Conservation (phyloP, 37 sponge, comb jelly and placozoan genomes). For the Crambe crambe region DNA sequence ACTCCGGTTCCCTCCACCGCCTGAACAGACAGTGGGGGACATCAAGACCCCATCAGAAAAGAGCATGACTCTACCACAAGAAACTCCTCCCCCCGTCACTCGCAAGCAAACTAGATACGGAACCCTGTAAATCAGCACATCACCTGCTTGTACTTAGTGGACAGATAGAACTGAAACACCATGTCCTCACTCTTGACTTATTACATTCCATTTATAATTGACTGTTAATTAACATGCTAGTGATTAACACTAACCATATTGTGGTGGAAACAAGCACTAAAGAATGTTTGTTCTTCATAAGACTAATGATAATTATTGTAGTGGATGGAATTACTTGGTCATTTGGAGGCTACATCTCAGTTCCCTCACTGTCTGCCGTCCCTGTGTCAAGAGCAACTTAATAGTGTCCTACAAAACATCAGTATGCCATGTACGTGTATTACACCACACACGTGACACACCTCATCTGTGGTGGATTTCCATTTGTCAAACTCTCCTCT, state of each 20-base stretch:
- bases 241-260: no score
- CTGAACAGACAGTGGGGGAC: neutral
- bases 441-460: neutral
- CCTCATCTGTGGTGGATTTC: conserved; percentile 48
- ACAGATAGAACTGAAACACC: no score
- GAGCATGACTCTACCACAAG: no score
- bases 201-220: no score
- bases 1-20: conserved; percentile 39
- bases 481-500: conserved; percentile 59
- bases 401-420: neutral
- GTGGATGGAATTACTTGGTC: conserved; percentile 41
- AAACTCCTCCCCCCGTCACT: neutral
- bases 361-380: conserved; percentile 37
- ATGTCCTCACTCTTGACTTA: no score
- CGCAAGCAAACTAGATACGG: neutral
- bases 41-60: no score
- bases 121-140: neutral
- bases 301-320: no score
- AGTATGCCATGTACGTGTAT: neutral
- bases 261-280: no score
- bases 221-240: no score
- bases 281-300: no score
- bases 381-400: conserved; percentile 38
- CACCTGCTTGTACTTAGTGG: neutral
- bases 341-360: conserved; percentile 36